Conservation (phyloP, 2,113 vertebrate genomes). For the Scopus umbretta region DNA sequence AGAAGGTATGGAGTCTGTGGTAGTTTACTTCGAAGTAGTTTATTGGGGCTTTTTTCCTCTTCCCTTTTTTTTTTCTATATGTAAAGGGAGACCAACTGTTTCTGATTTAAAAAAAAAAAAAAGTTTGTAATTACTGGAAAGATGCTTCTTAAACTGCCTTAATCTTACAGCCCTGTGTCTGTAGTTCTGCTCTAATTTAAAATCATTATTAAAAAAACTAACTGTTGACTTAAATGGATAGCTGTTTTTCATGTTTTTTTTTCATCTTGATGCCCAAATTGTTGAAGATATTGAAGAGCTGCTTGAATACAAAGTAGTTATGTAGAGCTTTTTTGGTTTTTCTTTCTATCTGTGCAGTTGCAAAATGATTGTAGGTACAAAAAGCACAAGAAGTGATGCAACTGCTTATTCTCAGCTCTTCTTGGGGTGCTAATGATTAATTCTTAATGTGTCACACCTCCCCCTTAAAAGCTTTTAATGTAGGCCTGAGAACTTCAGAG, state of each 20-base stretch:
- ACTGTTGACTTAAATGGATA: background rate
- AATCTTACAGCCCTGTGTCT: background rate
- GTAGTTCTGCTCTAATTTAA: background rate
- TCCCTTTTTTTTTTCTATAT: no score
- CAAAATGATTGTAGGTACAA: background rate
- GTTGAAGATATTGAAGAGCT: background rate
- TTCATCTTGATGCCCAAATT: background rate
- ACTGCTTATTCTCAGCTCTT: background rate
- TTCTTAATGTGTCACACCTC: background rate
- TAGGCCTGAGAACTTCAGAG: background rate
- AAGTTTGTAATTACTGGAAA: background rate
- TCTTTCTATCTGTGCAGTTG: background rate
- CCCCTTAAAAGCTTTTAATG: background rate
- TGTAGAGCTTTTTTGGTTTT: background rate
- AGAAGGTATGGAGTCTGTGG: background rate
- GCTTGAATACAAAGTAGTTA: background rate
- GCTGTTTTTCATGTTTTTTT: background rate
- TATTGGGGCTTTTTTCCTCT: background rate
- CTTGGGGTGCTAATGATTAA: background rate
- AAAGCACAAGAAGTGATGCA: background rate
- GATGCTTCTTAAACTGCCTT: background rate
- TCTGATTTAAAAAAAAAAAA: background rate
- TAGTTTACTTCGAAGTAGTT: background rate
- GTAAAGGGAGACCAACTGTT: background rate
- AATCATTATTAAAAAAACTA: background rate